Evolutionary conservation across 2,888 invertebrate genomes (phyloP).

Genomic region (Drosophila ezoana): DNA sequence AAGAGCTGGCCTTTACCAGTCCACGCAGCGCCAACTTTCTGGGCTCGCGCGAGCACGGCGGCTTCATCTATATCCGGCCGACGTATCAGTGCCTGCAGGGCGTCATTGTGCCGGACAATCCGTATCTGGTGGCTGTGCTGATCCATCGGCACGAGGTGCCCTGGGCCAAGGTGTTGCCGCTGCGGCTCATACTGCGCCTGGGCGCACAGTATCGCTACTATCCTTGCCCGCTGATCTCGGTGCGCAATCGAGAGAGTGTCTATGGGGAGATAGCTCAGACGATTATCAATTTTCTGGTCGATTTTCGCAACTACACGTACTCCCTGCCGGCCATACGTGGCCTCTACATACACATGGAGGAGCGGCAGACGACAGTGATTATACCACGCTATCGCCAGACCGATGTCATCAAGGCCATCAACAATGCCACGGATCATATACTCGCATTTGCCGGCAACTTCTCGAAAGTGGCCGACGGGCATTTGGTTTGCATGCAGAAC

Average conservation of each 20-base stretch:
- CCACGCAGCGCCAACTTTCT: slow-evolving; percentile 86
- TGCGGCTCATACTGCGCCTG: slow-evolving; percentile 90
- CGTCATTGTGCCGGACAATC: slow-evolving; percentile 89
- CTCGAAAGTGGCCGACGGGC: slow-evolving; percentile 92
- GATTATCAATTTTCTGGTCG: slow-evolving; percentile 93
- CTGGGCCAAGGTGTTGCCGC: slow-evolving; percentile 90
- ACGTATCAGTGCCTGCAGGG: slow-evolving; percentile 93
- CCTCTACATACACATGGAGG: slow-evolving; percentile 92
- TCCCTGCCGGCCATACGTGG: slow-evolving; percentile 91
- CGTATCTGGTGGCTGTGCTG: slow-evolving; percentile 91
- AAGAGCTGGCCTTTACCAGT: slow-evolving; percentile 89
- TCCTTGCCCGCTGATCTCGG: slow-evolving; percentile 92
- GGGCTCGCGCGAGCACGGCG: slow-evolving; percentile 90
- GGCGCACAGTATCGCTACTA: slow-evolving; percentile 95
- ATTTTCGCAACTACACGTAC: slow-evolving; percentile 93
- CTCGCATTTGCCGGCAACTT: slow-evolving; percentile 93
- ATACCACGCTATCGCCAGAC: slow-evolving; percentile 91
- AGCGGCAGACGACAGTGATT: slow-evolving; percentile 90
- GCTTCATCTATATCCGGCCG: slow-evolving; percentile 92
- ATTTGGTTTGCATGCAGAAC: slow-evolving; percentile 94
- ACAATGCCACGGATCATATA: slow-evolving; percentile 93
- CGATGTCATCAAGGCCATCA: slow-evolving; percentile 90
- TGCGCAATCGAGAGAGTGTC: slow-evolving; percentile 91
- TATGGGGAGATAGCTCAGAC: slow-evolving; percentile 95
- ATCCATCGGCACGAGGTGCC: slow-evolving; percentile 88